Base-by-base conservation (phyloP, 2,797 vertebrate genomes). In the Sciaenops ocellatus region DNA sequence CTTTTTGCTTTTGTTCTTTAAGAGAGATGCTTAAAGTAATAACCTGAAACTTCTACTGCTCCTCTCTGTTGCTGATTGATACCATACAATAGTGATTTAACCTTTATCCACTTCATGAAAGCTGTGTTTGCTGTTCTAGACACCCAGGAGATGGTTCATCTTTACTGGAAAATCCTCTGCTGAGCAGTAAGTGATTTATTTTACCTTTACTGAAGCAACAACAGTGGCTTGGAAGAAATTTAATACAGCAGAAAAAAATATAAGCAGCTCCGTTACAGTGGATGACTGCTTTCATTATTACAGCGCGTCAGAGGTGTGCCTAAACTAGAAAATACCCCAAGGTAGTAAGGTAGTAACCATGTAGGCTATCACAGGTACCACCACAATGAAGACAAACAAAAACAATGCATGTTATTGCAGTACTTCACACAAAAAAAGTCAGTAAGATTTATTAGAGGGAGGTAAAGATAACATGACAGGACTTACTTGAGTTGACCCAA, bases 31-130 rank as follows among this genome's bases (percentile, higher is more conserved):
- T 76, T 79, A 76, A 70, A 84, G 74, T 72, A 77, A 85, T 83
- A 86, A 85, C 34, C 79, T 71, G 44, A 76, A 66, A 72, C 76
- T 69, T 60, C 11, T 86, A 20, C 54, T 16, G 8, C 55, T 34
- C 52, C 28, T 34, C 18, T 71, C 64, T 46, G 17, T 64, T 3
- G 5, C 67, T 54, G 63, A 84, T 62, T 82, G 60, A 82, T 70
- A 73, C 64, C 51, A n/a, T 46, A 85, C 76, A 85, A 73, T 47
- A 48, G 72, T 56, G 50, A 84, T 80, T 87, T 84, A 82, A 85
- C 82, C 80, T 76, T 84, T 74, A 85, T 62, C 28, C 57, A 67
- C 50, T 79, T 80, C 44, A 65, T 69, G 46, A 82, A 80, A 80
- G 74, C 73, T 48, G 34, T 34, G 51, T 65, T 85, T 74, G 69